Conservation (phyloP, 2,888 invertebrate species). For the Lissocephala sabroskyi region DNA sequence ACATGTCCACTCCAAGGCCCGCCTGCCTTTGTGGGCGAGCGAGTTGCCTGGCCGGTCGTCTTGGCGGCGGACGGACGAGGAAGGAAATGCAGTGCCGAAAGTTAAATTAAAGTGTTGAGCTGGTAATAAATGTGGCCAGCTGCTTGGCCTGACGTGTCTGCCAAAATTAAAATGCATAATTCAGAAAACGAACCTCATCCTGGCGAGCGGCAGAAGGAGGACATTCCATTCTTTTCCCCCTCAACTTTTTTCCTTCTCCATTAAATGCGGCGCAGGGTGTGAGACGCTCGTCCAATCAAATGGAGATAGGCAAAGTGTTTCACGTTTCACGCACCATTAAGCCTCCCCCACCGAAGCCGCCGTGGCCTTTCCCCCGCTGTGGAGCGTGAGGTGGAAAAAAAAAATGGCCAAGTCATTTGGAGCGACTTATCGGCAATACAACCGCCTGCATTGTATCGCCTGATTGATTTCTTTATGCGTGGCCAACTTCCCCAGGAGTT, state of each 20-base stretch:
- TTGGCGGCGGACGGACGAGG: constrained; percentile 30
- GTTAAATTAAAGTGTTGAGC: constrained; percentile 52
- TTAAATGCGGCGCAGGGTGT: constrained; percentile 26
- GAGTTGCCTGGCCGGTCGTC: not conserved
- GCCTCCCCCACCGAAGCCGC: constrained; percentile 53
- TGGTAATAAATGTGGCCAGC: constrained; percentile 50
- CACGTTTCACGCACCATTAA: constrained; percentile 60
- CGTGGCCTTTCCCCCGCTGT: too few relatives aligned
- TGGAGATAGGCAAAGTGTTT: constrained; percentile 54
- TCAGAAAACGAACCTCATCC: constrained; percentile 21
- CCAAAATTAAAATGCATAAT: constrained; percentile 59
- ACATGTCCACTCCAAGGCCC: constrained; percentile 52
- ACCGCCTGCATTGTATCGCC: constrained; percentile 51
- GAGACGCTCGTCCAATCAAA: constrained; percentile 29
- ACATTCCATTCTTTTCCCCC: too few relatives aligned
- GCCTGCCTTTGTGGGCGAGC: not conserved
- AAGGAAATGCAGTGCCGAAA: constrained; percentile 49
- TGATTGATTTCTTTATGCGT: constrained; percentile 57
- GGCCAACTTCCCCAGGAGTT: not conserved
- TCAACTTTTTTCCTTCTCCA: too few relatives aligned
- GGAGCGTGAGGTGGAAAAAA: not conserved
- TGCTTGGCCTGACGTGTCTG: constrained; percentile 40
- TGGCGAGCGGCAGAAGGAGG: too few relatives aligned
- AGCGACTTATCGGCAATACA: constrained; percentile 17
- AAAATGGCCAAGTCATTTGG: not conserved